Base-by-base conservation (phyloP, 1,140 invertebrate genomes). In the Drosophila sulfurigaster region DNA sequence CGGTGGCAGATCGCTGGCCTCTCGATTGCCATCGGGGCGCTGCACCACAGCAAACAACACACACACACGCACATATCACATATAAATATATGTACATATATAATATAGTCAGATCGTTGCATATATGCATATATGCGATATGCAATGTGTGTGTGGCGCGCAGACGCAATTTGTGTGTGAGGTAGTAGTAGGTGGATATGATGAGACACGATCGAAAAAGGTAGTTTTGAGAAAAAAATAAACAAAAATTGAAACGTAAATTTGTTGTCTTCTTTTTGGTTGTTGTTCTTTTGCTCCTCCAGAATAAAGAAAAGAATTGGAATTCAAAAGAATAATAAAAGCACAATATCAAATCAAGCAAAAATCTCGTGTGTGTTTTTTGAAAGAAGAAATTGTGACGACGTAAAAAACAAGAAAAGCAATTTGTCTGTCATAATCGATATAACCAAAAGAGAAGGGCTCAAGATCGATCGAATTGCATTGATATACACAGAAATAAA, bases 11-110 rank as follows among this genome's bases (percentile, higher is more conserved):
- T 91, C 91, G 76, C 79, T 88, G 72, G 88, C 91, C 48, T 91
- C 91, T 77, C 87, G 85, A 91, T 91, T 81, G 79, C 91, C 91
- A 91, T 89, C 86, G 66, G 78, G 56, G 71, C 85, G 81, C 85
- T 88, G 68, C 49, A 68, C 30, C 10, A 16, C 58, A 69, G 35
- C 35, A 62, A 28, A 70, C 58, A 25, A 25, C 20, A 25, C 20
- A 25, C 20, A 20, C 20, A 25, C 20, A 25, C 20, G 20, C 20
- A 25, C 20, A 71, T 64, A 71, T 66, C 59, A 62, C 58, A 74
- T 49, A 66, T 35, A 69, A 16, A 58, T 51, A 85, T 62, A 63
- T 35, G 78, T 60, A 64, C 20, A 48, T 69, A 20, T 58, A 67
- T 63, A 64, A 54, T 79, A 41, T 64, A 28, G 5, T 13, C 77